A percentile compares a stretch with the other conserved stretches of the same genome.
These are phyloP conservation scores for Amorpha juglandis DNA, from an alignment of 2,888 invertebrate genomes.

Conservation along the genomic window DNA sequence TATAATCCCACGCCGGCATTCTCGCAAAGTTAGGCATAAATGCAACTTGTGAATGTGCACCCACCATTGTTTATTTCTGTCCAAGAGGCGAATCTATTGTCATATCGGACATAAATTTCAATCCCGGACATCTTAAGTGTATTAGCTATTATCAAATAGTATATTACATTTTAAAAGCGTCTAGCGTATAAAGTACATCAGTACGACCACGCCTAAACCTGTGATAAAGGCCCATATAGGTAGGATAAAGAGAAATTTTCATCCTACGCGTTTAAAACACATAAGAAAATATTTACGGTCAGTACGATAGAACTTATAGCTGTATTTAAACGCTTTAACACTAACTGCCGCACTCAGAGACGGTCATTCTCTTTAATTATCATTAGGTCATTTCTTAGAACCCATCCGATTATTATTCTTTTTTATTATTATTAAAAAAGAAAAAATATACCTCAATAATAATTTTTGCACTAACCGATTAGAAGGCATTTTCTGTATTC, in stretches of 20 bases:
- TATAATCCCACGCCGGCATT: neutral
- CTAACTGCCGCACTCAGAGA: too few relatives aligned
- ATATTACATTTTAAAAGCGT: conserved; percentile 44
- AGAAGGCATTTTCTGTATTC: too few relatives aligned
- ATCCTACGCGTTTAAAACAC: conserved; percentile 13
- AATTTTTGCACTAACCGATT: too few relatives aligned
- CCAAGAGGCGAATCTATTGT: neutral
- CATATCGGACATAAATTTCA: neutral
- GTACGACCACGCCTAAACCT: conserved; percentile 35
- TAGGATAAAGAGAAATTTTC: conserved; percentile 15
- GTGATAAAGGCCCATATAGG: conserved; percentile 23
- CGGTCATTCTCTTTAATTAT: too few relatives aligned
- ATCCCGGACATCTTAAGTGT: conserved; percentile 35
- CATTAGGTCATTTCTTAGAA: too few relatives aligned
- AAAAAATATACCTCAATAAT: too few relatives aligned
- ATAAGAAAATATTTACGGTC: conserved; percentile 16
- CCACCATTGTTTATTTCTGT: neutral
- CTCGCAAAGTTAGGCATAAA: neutral
- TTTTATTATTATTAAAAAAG: too few relatives aligned
- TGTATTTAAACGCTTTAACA: conserved; percentile 2
- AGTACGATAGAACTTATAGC: neutral
- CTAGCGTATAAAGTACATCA: conserved; percentile 45
- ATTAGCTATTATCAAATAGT: conserved; percentile 40
- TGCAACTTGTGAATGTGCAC: neutral
- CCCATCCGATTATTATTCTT: too few relatives aligned